Percentiles rank a stretch among this genome's conserved stretches.
Evolutionary conservation across 2,888 invertebrate species (phyloP).

Genomic region (Melanostoma mellinum): DNA sequence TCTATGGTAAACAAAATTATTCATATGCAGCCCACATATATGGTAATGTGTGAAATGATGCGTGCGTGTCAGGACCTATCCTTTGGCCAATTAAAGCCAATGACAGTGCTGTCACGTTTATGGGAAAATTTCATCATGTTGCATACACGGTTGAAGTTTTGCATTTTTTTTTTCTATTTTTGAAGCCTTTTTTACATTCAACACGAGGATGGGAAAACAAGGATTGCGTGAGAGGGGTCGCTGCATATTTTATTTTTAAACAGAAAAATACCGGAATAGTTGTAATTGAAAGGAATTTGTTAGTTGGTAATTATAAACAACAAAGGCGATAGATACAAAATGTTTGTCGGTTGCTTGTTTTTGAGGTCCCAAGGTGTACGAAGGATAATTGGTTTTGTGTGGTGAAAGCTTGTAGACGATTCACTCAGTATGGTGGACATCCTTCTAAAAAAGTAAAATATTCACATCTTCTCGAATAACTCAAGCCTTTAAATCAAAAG

Average conservation of each 20-base stretch:
- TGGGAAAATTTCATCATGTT: slow-evolving; percentile 61
- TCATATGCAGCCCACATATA: slow-evolving; percentile 59
- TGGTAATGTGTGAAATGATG: slow-evolving; percentile 62
- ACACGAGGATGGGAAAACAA: slow-evolving; percentile 48
- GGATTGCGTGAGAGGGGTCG: slow-evolving; percentile 60
- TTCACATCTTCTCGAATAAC: too few species aligned
- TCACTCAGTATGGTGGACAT: too few species aligned
- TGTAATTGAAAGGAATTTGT: neutral
- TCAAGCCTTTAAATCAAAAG: too few species aligned
- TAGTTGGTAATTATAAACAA: neutral
- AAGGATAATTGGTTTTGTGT: too few species aligned
- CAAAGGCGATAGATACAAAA: neutral
- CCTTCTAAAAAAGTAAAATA: too few species aligned
- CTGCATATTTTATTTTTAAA: neutral
- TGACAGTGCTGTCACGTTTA: slow-evolving; percentile 57
- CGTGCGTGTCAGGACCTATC: slow-evolving; percentile 64
- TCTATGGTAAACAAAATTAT: slow-evolving; percentile 26
- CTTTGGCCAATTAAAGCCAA: slow-evolving; percentile 55
- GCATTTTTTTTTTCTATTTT: neutral
- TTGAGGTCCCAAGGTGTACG: too few species aligned
- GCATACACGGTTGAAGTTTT: slow-evolving; percentile 2
- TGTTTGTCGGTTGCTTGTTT: neutral
- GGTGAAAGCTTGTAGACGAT: too few species aligned
- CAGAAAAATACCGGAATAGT: neutral
- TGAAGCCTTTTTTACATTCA: slow-evolving; percentile 33